phyloP scores from a whole-genome alignment of 2,113 vertebrate genomes.

The Antechinus stuartii region DNA sequence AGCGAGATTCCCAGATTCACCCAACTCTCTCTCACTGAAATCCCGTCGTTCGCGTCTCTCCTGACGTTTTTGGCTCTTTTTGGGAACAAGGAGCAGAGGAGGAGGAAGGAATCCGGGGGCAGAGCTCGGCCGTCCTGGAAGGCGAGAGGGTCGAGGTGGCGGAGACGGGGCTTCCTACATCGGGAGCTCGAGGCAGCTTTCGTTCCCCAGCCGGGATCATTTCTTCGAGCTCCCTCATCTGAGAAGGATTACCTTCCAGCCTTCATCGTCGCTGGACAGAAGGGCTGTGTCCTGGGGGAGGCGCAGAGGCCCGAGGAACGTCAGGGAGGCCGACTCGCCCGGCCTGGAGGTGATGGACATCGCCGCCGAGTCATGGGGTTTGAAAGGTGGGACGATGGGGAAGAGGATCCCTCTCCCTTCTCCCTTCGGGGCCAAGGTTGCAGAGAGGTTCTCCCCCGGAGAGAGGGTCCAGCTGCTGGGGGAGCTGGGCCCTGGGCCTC shows the following conservation, averaged over 20 bases:
- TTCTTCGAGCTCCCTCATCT: not conserved
- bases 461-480: constrained; percentile 28
- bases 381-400: not conserved
- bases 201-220: no score
- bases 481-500: not conserved
- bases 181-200: not conserved
- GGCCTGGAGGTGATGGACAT: no score
- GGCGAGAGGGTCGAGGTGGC: not conserved
- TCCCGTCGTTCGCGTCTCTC: no score
- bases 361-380: not conserved
- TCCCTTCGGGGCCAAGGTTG: not conserved
- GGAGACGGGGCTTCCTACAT: not conserved
- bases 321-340: not conserved
- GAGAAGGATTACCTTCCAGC: not conserved
- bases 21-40: no score
- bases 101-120: not conserved
- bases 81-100: not conserved
- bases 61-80: no score
- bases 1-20: no score
- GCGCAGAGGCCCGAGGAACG: not conserved
- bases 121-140: not conserved
- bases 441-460: not conserved
- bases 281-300: not conserved
- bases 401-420: not conserved
- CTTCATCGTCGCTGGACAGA: not conserved